Evolutionary conservation across 2,888 invertebrate species (phyloP).

Genomic region (Leucophenga montana): DNA sequence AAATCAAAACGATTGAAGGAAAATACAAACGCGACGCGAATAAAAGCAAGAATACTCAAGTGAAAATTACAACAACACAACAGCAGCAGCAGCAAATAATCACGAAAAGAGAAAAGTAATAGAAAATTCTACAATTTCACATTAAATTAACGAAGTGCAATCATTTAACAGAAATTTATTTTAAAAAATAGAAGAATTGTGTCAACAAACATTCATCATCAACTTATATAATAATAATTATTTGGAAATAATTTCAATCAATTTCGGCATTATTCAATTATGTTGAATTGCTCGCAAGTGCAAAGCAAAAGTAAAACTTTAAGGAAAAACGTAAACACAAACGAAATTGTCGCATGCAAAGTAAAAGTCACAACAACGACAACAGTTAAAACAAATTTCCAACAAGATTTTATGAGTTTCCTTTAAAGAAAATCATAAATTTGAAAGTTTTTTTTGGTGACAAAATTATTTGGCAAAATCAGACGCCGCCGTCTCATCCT

Average conservation of each 20-base stretch:
- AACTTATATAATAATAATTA: too few relatives aligned
- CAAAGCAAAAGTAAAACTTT: not conserved
- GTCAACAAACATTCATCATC: too few relatives aligned
- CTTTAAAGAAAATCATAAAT: constrained; percentile 6
- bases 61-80: not conserved
- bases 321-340: not conserved
- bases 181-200: not conserved
- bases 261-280: constrained; percentile 8
- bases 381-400: not conserved
- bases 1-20: not conserved
- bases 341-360: not conserved
- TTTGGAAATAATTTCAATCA: not conserved
- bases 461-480: not conserved
- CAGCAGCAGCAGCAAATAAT: not conserved
- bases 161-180: not conserved
- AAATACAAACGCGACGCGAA: not conserved
- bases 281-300: constrained; percentile 14
- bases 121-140: too few relatives aligned
- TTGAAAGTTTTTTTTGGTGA: not conserved
- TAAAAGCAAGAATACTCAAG: not conserved
- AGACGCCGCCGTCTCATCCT: too few relatives aligned
- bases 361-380: not conserved
- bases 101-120: too few relatives aligned
- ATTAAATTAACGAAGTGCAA: not conserved
- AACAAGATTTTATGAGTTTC: constrained; percentile 11